These are phyloP conservation scores for Athene cunicularia DNA, from an alignment of 2,113 vertebrate genomes.

Conservation along the genomic window DNA sequence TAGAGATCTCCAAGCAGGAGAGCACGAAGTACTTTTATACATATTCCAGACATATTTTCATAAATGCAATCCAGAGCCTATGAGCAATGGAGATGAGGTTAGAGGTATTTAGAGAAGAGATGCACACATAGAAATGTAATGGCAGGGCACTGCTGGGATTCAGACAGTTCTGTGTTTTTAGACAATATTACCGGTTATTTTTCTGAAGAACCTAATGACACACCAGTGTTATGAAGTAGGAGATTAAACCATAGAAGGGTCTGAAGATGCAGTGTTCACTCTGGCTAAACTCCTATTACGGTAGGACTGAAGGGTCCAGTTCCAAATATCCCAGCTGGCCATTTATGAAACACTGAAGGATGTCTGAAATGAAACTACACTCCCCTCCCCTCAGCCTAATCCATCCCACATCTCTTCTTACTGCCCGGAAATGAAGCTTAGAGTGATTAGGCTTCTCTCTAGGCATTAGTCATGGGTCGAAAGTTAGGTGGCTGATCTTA, in stretches of 20 bases:
- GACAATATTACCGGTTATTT: not conserved
- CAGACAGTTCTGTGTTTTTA: not conserved
- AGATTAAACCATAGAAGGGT: not conserved
- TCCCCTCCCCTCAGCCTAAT: conserved; percentile 8
- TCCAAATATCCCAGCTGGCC: conserved; percentile 43
- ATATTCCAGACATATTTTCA: not conserved
- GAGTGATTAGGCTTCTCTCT: not conserved
- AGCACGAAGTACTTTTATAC: not conserved
- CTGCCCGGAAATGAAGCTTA: conserved; percentile 19
- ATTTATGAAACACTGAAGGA: not conserved
- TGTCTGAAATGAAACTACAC: conserved; percentile 9
- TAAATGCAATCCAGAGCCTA: not conserved
- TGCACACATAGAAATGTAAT: not conserved
- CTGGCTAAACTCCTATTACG: not conserved
- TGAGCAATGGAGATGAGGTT: not conserved
- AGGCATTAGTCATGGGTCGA: conserved; percentile 21
- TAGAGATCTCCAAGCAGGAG: not conserved
- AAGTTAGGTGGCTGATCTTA: not conserved
- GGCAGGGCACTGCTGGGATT: not conserved
- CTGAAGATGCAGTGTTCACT: not conserved
- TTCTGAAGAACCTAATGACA: not conserved
- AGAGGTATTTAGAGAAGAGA: not conserved
- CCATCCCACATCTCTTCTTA: not conserved
- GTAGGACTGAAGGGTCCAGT: not conserved
- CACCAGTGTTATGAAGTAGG: not conserved